A percentile compares a stretch with the other conserved stretches of the same genome.
Conservation (phyloP, 2,797 vertebrate genomes). For the Meriones psammophilus region DNA sequence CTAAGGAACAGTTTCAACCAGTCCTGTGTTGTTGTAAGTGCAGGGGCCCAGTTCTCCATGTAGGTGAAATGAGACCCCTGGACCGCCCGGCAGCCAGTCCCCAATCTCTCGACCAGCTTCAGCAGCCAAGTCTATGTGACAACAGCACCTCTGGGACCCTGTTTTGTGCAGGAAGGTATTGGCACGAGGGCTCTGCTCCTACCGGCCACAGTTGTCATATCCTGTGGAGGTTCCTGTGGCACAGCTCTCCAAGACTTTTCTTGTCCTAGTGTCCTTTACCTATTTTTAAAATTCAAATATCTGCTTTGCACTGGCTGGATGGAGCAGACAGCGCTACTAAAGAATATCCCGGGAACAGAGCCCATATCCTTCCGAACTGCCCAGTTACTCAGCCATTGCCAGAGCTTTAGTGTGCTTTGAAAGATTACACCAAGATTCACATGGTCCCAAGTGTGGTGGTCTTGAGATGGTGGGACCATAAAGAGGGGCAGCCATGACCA, state of each 20-base stretch:
- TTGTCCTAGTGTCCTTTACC: neutral
- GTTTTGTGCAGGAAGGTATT: rapidly evolving
- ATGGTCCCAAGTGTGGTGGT: neutral
- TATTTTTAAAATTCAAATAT: constrained; percentile 11
- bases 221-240: neutral
- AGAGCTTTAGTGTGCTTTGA: neutral
- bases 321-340: neutral
- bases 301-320: neutral
- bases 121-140: neutral
- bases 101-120: neutral
- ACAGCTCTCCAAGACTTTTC: neutral
- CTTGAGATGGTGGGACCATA: too few relatives aligned
- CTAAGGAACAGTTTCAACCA: neutral
- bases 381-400: neutral
- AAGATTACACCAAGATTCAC: neutral
- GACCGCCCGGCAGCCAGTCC: neutral
- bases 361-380: neutral
- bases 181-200: neutral
- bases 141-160: rapidly evolving
- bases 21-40: rapidly evolving
- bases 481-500: neutral
- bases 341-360: too few relatives aligned
- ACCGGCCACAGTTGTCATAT: rapidly evolving
- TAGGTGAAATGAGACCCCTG: rapidly evolving
- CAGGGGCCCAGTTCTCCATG: neutral